Base-by-base conservation (phyloP, 2,888 invertebrate genomes). In the Dioctria linearis region DNA sequence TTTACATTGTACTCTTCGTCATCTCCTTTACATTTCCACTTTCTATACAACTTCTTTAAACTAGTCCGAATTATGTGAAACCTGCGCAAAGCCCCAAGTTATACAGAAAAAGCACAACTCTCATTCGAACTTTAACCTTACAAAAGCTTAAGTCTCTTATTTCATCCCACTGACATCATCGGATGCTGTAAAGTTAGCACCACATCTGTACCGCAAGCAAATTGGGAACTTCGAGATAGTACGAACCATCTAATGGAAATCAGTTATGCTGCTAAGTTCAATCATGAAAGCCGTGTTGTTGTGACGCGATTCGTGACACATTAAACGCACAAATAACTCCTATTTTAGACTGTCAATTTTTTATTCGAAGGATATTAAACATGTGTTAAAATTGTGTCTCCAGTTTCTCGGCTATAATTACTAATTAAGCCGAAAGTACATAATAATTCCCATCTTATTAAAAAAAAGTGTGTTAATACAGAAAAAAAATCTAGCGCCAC, bases 181-280 rank as follows among this genome's bases (percentile, higher is more conserved):
- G 71, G 71, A 71, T 71, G 71, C 71, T 71, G 71, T 71, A 71
- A 71, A 71, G 71, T 54, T 71, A 71, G 71, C 5, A 71, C 71
- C 71, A 71, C 71, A 71, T 71, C 71, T 71, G 51, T 54, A 71
- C 71, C 71, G 71, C 71, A 71, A 71, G 71, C 71, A 51, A 71
- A 71, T 71, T 71, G 71, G 71, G 51, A 71, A 71, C 54, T 71
- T 71, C 71, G 54, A 71, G 71, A 71, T 71, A 71, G 71, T 51
- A 9, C 71, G 54, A 46, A 71, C 54, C 71, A 71, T 71, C 71
- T 71, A 71, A 71, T 71, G 71, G 71, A 5, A 71, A 71, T 71
- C 71, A 71, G 71, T 71, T 71, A 54, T 71, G 39, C 71, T 71
- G 71, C 54, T 71, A 71, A 71, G 71, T 71, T 71, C 71, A 51